Base-by-base conservation (phyloP, 2,113 vertebrate genomes). In the Neodontobutis hainanensis region DNA sequence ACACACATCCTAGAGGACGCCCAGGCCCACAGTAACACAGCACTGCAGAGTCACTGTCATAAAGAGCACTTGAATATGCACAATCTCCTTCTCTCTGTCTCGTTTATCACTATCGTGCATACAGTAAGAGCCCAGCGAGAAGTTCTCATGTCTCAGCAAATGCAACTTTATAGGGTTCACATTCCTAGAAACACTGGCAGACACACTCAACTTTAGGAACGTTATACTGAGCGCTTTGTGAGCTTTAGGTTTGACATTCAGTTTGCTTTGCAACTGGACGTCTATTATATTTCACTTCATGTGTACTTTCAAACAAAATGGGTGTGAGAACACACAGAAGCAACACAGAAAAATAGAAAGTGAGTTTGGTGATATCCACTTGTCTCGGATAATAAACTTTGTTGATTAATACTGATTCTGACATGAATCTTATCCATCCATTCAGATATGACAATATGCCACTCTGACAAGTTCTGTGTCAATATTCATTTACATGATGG, bases 81-180 rank as follows among this genome's bases (percentile, higher is more conserved):
- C 34, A 12, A 0, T 34, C 34, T 14, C 0, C 34, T 55, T 49
- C 45, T 46, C 53, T 49, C 42, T 35, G 52, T 56, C 36, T 19
- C 46, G 61, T 45, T 40, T n/a, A 47, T 32, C 53, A 40, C n/a
- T 0, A 7, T 32, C 60, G 12, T 45, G 58, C 61, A 61, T 36
- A 43, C 50, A 61, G 42, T 51, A 57, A 60, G 63, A 56, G 38
- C 43, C 77, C 82, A 59, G 82, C 15, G 62, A 43, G 57, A 66
- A 61, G 68, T 83, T 75, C 49, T 56, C 50, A 76, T 76, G 70
- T 59, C 60, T 86, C 75, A 86, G 78, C 65, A 81, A 69, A 75
- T 50, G 49, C 66, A 57, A 61, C 42, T 63, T n/a, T 61, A 47
- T 27, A 27, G 32, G 34, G 52, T 36, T 65, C 80, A 50, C 43